Evolutionary conservation across 1,140 invertebrate genomes (phyloP).

Genomic region (Drosophila sp.): DNA sequence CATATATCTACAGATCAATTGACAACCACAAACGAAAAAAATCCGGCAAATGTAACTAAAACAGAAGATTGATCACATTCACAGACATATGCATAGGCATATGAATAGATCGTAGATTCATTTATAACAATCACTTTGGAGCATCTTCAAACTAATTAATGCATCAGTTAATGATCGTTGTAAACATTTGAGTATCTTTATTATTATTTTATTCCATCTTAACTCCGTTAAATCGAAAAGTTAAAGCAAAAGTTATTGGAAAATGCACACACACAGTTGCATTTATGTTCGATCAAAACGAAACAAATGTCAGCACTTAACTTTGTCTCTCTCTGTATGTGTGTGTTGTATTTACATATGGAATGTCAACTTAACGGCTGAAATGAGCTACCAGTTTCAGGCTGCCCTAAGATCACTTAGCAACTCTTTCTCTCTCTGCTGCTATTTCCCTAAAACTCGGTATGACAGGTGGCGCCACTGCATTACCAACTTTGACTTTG

Average conservation of each 20-base stretch:
- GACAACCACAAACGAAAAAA: neutral
- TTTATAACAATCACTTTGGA: constrained; percentile 25
- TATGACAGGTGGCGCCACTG: constrained; percentile 38
- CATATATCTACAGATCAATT: neutral
- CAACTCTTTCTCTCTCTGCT: neutral
- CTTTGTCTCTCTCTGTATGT: neutral
- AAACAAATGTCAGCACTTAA: no score
- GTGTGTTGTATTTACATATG: constrained; percentile 32
- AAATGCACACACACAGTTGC: constrained; percentile 8
- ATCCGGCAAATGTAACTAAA: constrained; percentile 2
- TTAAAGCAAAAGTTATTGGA: constrained; percentile 18
- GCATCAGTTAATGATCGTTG: constrained; percentile 32
- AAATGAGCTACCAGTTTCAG: constrained; percentile 19
- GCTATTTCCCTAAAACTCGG: neutral
- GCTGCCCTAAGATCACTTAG: constrained; percentile 20
- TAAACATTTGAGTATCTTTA: constrained; percentile 24
- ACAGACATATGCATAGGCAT: constrained; percentile 1
- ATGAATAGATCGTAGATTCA: constrained; percentile 15
- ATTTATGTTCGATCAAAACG: constrained; percentile 8
- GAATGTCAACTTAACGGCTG: constrained; percentile 22
- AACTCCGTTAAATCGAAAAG: constrained; percentile 14
- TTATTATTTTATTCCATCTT: constrained; percentile 1
- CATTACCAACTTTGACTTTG: constrained; percentile 7
- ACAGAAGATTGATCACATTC: neutral
- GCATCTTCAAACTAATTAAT: constrained; percentile 35